phyloP scores from a whole-genome alignment of 1,140 invertebrate genomes.

The Wasmannia auropunctata region DNA sequence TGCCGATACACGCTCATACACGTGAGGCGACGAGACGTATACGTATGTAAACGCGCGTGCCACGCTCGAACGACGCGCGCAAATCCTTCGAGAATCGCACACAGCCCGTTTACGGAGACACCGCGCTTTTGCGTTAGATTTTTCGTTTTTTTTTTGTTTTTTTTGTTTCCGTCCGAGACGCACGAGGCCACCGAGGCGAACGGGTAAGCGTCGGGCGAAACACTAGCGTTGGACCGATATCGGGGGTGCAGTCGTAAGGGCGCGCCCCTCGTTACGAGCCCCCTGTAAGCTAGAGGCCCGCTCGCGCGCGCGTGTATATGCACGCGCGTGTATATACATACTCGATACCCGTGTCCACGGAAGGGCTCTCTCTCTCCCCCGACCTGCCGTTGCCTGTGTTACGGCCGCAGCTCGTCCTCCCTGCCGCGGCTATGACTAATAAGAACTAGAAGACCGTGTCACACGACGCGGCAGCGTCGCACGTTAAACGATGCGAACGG shows the following conservation, averaged over 20 bases:
- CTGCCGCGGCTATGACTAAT: conserved; percentile 75
- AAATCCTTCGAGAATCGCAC: neutral
- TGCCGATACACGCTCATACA: neutral
- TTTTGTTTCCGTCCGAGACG: conserved; percentile 7
- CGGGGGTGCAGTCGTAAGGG: conserved; percentile 73
- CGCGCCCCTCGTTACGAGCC: conserved; percentile 66
- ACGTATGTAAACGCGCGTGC: neutral
- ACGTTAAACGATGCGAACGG: conserved; percentile 66
- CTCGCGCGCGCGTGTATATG: conserved; percentile 63
- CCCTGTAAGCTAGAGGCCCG: conserved; percentile 56
- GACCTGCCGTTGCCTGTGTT: conserved; percentile 61
- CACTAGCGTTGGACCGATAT: conserved; percentile 70
- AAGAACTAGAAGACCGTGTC: conserved; percentile 71
- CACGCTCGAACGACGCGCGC: neutral
- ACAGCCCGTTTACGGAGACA: neutral
- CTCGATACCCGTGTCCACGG: conserved; percentile 73
- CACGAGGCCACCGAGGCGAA: conserved; percentile 63
- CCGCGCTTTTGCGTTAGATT: neutral
- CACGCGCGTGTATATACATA: conserved; percentile 61
- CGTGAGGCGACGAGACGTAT: neutral
- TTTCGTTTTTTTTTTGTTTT: neutral
- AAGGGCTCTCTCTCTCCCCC: conserved; percentile 64
- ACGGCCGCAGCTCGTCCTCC: conserved; percentile 64
- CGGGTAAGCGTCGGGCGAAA: conserved; percentile 77
- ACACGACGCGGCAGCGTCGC: conserved; percentile 58